A percentile compares a stretch with the other conserved stretches of the same genome.
Conservation (phyloP, 2,888 invertebrate genomes). For the Cyclophora punctaria region DNA sequence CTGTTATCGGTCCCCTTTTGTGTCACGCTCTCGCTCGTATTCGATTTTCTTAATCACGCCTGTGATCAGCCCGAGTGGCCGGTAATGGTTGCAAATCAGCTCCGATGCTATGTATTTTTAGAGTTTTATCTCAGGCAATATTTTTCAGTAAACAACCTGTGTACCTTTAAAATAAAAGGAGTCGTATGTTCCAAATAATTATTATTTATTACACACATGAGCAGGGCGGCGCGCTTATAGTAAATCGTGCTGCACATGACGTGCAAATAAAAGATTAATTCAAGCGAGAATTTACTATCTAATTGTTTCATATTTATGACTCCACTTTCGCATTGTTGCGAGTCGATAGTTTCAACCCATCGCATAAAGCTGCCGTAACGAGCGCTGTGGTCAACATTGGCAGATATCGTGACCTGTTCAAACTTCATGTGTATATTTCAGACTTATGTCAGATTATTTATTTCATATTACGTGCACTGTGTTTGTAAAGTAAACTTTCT, state of each 20-base stretch:
- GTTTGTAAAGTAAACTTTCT: conserved; percentile 6
- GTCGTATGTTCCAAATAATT: too few relatives aligned
- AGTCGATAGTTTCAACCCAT: conserved; percentile 40
- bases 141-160: too few relatives aligned
- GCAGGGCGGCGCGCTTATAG: conserved; percentile 29
- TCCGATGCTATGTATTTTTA: conserved; percentile 20
- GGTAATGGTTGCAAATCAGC: conserved; percentile 44
- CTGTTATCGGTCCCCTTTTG: conserved; percentile 67
- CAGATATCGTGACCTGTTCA: conserved; percentile 47
- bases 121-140: conserved; percentile 9
- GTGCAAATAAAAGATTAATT: conserved; percentile 66
- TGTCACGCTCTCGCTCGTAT: conserved; percentile 66
- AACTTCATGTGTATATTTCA: conserved; percentile 18
- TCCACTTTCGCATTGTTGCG: conserved; percentile 49
- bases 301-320: conserved; percentile 65
- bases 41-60: conserved; percentile 61
- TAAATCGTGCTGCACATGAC: conserved; percentile 42
- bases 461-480: conserved; percentile 10
- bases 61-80: conserved; percentile 49
- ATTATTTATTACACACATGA: too few relatives aligned
- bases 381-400: conserved; percentile 29
- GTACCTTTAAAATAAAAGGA: too few relatives aligned
- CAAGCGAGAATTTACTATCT: conserved; percentile 59
- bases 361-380: conserved; percentile 50
- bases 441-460: conserved; percentile 10